Base-by-base conservation (phyloP, 2,888 invertebrate genomes). In the Pterostichus madidus region DNA sequence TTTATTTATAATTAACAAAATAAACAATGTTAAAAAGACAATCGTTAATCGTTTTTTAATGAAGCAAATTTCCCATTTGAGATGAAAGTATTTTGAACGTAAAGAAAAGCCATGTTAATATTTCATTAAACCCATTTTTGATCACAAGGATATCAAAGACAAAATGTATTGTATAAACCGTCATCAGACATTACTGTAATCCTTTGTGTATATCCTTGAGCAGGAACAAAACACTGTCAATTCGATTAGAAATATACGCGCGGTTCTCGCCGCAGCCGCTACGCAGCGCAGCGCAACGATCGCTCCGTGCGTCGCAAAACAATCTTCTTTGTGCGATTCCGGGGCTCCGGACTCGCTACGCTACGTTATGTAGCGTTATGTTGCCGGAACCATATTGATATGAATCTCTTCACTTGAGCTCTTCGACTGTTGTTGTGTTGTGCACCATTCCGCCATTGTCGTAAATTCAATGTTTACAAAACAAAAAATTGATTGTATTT, bases 361-460 rank as follows among this genome's bases (percentile, higher is more conserved):
- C 8, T 39, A 39, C 8, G 39, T 39, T 39, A 59, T 17, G 59
- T 59, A 59, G 77, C 59, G 77, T 77, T 56, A n/a, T 46, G 76
- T 56, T 24, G 59, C 56, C 35, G 39, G 7, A 56, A 78, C 59
- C 32, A 78, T 39, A 56, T 78, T 78, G 77, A 78, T 78, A 78
- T 59, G 59, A 59, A 78, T 78, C 77, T 77, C 31, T 15, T 6
- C 39, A 39, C 39, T 39, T 39, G 39, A 39, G 39, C 39, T 39
- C 39, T 39, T 39, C 8, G 39, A 39, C 39, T 39, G 39, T 39
- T 39, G 39, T 39, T 39, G 39, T 5, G 39, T 39, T 39, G 39
- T 39, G 39, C 39, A 5, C 7, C 39, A 3, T 6, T 53, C 13
- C 53, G 5, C 59, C 59, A 59, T 59, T 59, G 59, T 59, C 17